Percentiles rank a stretch among this genome's conserved stretches.
phyloP scores from a whole-genome alignment of 2,113 vertebrate genomes.

The Rhabdornis inornatus region DNA sequence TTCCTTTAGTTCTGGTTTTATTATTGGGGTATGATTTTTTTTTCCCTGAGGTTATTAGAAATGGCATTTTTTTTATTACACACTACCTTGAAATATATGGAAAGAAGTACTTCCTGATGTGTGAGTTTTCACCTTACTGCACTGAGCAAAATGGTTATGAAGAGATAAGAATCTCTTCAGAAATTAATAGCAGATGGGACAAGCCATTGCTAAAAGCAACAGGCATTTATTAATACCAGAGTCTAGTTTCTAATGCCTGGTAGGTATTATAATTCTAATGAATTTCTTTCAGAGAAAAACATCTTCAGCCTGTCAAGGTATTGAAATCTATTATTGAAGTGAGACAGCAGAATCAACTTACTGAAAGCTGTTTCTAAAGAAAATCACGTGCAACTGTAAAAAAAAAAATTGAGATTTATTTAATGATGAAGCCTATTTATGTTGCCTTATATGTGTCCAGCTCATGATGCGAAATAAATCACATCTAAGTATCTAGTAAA shows the following conservation, averaged over 20 bases:
- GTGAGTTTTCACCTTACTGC: conserved; percentile 15
- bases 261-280: neutral
- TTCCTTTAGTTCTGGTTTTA: conserved; percentile 44
- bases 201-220: conserved; percentile 13
- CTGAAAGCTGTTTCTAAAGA: neutral
- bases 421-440: neutral
- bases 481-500: neutral
- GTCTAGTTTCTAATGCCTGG: conserved; percentile 7
- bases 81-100: neutral
- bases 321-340: conserved; percentile 20
- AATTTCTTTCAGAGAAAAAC: conserved; percentile 11
- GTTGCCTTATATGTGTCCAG: neutral
- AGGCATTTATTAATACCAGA: conserved; percentile 34
- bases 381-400: neutral
- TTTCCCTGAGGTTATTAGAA: neutral
- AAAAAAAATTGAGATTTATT: neutral
- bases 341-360: neutral
- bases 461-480: neutral
- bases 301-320: conserved; percentile 34
- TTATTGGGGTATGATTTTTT: conserved; percentile 1
- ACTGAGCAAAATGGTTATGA: conserved; percentile 36
- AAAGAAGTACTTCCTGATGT: neutral
- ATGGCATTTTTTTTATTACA: conserved; percentile 56
- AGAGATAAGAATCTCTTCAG: too few species aligned
- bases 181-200: conserved; percentile 55